These are phyloP conservation scores for Dasyurus viverrinus DNA, from an alignment of 2,113 vertebrate species.

Conservation along the genomic window DNA sequence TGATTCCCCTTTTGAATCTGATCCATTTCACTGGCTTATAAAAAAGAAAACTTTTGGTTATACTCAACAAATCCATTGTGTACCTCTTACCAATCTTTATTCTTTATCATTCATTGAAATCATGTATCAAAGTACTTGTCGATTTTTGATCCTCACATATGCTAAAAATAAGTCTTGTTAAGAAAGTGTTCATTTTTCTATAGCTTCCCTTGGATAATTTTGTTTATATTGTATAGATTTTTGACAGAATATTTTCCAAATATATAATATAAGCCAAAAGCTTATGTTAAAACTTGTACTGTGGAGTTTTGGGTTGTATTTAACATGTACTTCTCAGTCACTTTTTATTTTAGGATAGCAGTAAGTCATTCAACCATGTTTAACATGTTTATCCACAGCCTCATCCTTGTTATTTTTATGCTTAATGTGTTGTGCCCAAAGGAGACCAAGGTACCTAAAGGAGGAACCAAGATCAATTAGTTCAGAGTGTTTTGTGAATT, in stretches of 20 bases:
- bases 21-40: neutral
- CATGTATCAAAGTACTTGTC: neutral
- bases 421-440: neutral
- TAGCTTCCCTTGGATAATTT: neutral
- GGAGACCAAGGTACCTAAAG: neutral
- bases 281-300: neutral
- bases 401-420: neutral
- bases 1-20: neutral
- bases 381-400: neutral
- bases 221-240: neutral
- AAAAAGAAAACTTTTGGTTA: neutral
- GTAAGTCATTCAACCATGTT: neutral
- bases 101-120: neutral
- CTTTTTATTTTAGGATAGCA: neutral
- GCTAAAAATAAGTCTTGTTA: neutral
- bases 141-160: neutral
- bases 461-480: neutral
- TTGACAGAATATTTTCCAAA: neutral
- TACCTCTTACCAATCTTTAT: neutral
- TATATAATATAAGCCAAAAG: neutral
- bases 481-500: neutral
- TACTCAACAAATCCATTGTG: neutral
- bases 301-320: neutral
- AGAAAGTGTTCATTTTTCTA: neutral
- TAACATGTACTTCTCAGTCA: neutral